Evolutionary conservation across 2,888 invertebrate species (phyloP).

Genomic region (Embidobia sp.): DNA sequence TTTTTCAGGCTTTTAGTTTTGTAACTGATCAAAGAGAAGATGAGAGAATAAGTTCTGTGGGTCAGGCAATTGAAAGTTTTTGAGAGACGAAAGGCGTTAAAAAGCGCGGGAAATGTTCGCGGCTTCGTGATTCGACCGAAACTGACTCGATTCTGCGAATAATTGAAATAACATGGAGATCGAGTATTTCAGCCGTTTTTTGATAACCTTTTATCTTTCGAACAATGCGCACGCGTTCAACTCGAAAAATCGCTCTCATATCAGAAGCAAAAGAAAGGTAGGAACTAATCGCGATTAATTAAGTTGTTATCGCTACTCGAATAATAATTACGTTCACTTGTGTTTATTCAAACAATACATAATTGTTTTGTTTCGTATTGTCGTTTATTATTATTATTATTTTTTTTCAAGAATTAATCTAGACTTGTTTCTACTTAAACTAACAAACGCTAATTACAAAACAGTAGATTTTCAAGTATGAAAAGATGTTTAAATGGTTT

Average conservation of each 20-base stretch:
- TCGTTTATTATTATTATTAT: no score
- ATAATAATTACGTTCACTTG: no score
- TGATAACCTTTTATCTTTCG: slow-evolving; percentile 44
- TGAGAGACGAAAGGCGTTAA: neutral
- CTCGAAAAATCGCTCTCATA: slow-evolving; percentile 4
- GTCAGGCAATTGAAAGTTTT: neutral
- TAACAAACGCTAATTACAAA: no score
- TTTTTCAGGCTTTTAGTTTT: no score
- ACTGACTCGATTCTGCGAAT: slow-evolving; percentile 19
- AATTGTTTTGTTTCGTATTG: no score
- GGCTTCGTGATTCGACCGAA: neutral
- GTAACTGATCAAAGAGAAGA: no score
- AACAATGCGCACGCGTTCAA: slow-evolving; percentile 22
- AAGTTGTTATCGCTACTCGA: neutral
- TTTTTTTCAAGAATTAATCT: no score
- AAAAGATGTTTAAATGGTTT: no score
- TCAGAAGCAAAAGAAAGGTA: slow-evolving; percentile 27
- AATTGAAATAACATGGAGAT: slow-evolving; percentile 10
- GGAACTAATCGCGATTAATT: neutral
- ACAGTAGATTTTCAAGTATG: no score
- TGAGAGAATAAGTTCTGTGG: no score
- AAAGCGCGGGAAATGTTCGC: slow-evolving; percentile 12
- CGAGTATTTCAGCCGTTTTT: slow-evolving; percentile 27
- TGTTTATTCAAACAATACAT: neutral
- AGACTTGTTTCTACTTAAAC: no score